A percentile compares a stretch with the other conserved stretches of the same genome.
Conservation (phyloP, 2,797 vertebrate species). For the Diplodus sargus region DNA sequence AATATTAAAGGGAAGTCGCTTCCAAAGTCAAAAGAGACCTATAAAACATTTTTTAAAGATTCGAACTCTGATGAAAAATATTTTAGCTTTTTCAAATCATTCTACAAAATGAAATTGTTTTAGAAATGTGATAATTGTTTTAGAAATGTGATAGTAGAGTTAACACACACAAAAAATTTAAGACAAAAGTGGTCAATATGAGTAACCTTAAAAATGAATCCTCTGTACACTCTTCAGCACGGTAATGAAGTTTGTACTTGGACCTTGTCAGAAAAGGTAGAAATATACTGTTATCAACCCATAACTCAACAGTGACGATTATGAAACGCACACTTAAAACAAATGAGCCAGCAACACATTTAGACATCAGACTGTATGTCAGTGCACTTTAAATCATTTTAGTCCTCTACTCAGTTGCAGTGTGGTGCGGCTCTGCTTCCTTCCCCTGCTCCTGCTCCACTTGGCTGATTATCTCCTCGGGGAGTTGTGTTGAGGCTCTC, state of each 20-base stretch:
- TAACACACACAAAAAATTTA: neutral
- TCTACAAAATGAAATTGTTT: neutral
- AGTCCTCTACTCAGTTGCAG: slow-evolving; percentile 10
- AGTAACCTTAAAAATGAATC: neutral
- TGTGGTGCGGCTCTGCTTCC: neutral
- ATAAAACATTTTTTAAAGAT: neutral
- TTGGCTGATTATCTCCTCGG: slow-evolving; percentile 45
- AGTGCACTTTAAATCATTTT: neutral
- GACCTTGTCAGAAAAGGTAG: neutral
- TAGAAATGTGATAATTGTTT: neutral
- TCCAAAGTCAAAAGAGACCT: neutral
- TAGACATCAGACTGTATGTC: slow-evolving; percentile 4
- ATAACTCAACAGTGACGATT: neutral
- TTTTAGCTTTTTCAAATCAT: neutral
- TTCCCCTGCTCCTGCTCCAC: slow-evolving; percentile 29
- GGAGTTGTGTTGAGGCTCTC: slow-evolving; percentile 47
- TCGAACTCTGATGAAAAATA: neutral
- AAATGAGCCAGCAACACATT: slow-evolving; percentile 2
- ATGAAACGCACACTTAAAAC: slow-evolving; percentile 1
- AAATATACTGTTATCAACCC: neutral
- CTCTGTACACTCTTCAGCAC: neutral
- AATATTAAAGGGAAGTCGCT: neutral
- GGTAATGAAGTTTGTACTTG: neutral
- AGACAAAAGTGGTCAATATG: neutral
- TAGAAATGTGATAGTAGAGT: neutral